phyloP scores from a whole-genome alignment of 2,797 vertebrate genomes.

The Margarornis squamiger region DNA sequence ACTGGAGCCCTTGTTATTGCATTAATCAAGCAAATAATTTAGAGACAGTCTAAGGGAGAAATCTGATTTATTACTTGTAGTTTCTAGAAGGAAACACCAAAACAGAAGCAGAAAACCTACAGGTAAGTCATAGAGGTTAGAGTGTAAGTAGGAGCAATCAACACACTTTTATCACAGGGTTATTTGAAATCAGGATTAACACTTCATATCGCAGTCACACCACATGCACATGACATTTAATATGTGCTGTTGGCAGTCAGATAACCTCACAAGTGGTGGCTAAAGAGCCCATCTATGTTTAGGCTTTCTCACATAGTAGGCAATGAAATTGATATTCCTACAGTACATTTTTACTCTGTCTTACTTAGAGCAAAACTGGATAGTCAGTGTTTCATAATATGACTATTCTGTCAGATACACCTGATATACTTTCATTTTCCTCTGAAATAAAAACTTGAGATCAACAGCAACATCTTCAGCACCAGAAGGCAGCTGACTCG shows the following conservation, averaged over 20 bases:
- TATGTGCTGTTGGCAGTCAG: conserved; percentile 49
- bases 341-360: background rate
- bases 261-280: conserved; percentile 39
- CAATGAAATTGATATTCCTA: background rate
- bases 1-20: background rate
- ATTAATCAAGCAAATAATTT: background rate
- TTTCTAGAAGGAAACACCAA: background rate
- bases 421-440: background rate
- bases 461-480: background rate
- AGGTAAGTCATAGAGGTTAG: background rate
- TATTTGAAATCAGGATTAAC: conserved; percentile 40
- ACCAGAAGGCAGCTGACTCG: background rate
- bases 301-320: background rate
- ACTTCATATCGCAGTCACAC: background rate
- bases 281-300: conserved; percentile 44
- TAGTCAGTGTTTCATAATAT: background rate
- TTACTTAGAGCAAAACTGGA: background rate
- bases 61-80: background rate
- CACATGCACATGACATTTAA: conserved; percentile 17
- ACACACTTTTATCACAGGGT: background rate
- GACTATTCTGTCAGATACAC: background rate
- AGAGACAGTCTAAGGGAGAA: background rate
- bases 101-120: background rate
- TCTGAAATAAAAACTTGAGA: background rate
- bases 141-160: background rate